Evolutionary conservation across 53 echinoderm and acorn worm genomes (phyloP), one percentile per base, ranked within the genome.

Genomic region (Crossaster papposus): DNA sequence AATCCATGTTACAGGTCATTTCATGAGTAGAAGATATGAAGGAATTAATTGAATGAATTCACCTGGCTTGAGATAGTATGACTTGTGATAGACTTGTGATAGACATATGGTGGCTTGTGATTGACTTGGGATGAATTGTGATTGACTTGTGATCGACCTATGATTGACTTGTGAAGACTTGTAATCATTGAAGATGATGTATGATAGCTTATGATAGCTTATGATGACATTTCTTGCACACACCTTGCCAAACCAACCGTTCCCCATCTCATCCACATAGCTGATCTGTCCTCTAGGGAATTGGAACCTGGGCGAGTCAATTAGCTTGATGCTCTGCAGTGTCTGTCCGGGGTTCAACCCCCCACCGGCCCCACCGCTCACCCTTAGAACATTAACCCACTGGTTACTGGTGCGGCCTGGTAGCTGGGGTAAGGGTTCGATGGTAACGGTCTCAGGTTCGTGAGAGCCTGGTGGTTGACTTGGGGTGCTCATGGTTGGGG

Each of bases 161-260:
- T 44, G 44, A 9, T 44, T 5, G 44, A 44, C 44, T 44, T 44
- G 9, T 44, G 44, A 44, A 7, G 44, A 44, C 44, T 44, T 44
- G 9, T 44, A 9, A 44, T 44, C 6, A 44, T 9, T 44, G 5
- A 9, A 5, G 9, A 44, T 44, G 9, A 9, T 9, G 5, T 44
- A 44, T 44, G 44, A 44, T 7, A 38, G 38, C 38, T 38, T 38
- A 38, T 38, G 38, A 7, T 44, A 9, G 44, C 44, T 44, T 44
- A 44, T 14, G 24, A 4, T 35, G 15, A n/a, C 34, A 30, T 35
- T 17, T 30, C 34, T 17, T 58, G 15, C 64, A 36, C 81, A 33
- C 38, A 96, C 99, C 96, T 99, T 99, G 78, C 99, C 98, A 89
- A 98, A 99, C 99, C 99, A 99, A 29, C 99, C 99, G 73, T 86